Evolutionary conservation across 2,113 vertebrate species (phyloP).

Genomic region (Tympanuchus pallidicinctus): DNA sequence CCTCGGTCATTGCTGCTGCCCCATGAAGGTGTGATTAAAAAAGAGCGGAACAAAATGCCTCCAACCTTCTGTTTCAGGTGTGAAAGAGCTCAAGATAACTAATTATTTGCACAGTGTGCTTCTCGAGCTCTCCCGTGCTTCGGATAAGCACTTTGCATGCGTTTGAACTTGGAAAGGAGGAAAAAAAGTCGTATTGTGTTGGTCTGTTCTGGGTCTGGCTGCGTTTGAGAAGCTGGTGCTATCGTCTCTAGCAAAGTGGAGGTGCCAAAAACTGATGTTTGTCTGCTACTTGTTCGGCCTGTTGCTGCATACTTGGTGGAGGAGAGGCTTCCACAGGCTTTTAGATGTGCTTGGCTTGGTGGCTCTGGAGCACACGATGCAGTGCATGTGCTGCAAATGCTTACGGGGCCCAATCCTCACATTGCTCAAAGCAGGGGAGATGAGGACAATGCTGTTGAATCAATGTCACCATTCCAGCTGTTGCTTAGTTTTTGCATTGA

Average conservation of each 20-base stretch:
- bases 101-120: slow-evolving; percentile 63
- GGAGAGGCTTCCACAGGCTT: not conserved
- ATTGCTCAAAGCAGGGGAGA: not conserved
- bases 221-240: slow-evolving; percentile 68
- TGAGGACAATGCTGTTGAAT: not conserved
- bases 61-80: not conserved
- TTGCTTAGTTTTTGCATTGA: no score
- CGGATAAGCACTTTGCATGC: slow-evolving; percentile 49
- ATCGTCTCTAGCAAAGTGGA: slow-evolving; percentile 50
- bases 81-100: not conserved
- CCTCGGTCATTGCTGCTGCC: not conserved
- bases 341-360: not conserved
- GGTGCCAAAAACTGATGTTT: slow-evolving; percentile 48
- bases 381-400: accelerated
- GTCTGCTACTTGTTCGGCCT: slow-evolving; percentile 68
- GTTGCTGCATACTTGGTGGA: not conserved
- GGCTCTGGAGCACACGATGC: accelerated
- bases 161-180: not conserved
- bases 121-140: slow-evolving; percentile 5
- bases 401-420: accelerated
- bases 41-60: not conserved
- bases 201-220: not conserved
- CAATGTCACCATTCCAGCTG: not conserved
- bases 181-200: not conserved
- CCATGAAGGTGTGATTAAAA: not conserved